A percentile compares a stretch with the other conserved stretches of the same genome.
Conservation (phyloP, 2,888 invertebrate species). For the Pheosia gnoma region DNA sequence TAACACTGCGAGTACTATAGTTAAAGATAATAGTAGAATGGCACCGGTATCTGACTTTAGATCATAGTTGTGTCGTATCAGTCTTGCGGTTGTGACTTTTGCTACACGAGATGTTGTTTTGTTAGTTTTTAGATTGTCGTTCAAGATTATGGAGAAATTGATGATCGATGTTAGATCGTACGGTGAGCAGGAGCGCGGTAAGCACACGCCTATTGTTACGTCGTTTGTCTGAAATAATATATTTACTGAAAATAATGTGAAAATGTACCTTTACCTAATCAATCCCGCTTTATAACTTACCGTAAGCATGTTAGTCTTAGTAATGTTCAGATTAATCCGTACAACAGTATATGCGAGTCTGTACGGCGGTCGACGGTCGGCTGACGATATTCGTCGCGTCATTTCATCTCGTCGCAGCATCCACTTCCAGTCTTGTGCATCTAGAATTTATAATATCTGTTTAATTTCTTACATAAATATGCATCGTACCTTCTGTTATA, state of each 20-base stretch:
- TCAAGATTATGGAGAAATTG: conserved; percentile 76
- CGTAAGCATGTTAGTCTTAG: conserved; percentile 66
- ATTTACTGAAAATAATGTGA: too few relatives aligned
- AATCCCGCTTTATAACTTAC: conserved; percentile 36
- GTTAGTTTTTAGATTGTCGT: conserved; percentile 68
- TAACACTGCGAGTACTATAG: conserved; percentile 55
- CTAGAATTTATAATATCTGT: conserved; percentile 14
- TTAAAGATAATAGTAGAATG: conserved; percentile 56
- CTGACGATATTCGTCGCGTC: conserved; percentile 42
- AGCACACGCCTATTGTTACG: conserved; percentile 72
- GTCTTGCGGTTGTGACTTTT: conserved; percentile 58
- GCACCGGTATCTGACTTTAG: conserved; percentile 59
- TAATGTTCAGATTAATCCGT: conserved; percentile 66
- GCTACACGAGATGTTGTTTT: conserved; percentile 63
- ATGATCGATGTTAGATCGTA: conserved; percentile 74
- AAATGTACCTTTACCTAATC: too few relatives aligned
- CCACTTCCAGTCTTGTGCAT: conserved; percentile 58
- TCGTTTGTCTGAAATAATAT: conserved; percentile 62
- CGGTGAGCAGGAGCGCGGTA: conserved; percentile 72
- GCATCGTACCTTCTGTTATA: neutral
- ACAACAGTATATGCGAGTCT: conserved; percentile 61
- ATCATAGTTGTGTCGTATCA: conserved; percentile 54
- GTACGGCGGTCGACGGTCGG: conserved; percentile 61
- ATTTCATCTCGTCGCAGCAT: conserved; percentile 51
- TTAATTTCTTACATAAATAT: neutral